Evolutionary conservation across 2,797 vertebrate genomes (phyloP).

Genomic region (Thaleichthys pacificus): DNA sequence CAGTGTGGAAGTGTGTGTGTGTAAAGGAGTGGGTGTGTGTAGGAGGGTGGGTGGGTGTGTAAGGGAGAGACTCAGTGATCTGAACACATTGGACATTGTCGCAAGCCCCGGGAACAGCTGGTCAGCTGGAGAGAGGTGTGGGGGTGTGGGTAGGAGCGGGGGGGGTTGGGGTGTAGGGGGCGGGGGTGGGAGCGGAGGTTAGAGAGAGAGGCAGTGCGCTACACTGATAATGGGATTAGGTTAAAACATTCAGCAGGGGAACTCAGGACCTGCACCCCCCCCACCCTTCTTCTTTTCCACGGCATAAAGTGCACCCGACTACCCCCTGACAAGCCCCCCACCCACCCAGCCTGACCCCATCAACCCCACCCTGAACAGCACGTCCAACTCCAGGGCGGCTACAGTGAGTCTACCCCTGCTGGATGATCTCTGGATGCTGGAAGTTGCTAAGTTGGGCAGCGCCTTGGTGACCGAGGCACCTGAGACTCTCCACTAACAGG

Average conservation of each 20-base stretch:
- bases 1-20: slow-evolving; percentile 7
- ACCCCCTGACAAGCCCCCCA: slow-evolving; percentile 38
- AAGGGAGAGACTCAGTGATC: slow-evolving; percentile 80
- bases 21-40: background rate
- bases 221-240: slow-evolving; percentile 89
- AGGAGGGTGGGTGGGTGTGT: background rate
- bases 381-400: background rate
- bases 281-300: slow-evolving; percentile 26
- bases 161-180: slow-evolving; percentile 12
- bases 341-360: slow-evolving; percentile 25
- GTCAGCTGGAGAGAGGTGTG: slow-evolving; percentile 85
- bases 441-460: no score
- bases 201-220: slow-evolving; percentile 73
- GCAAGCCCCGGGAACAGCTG: slow-evolving; percentile 97
- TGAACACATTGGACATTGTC: slow-evolving; percentile 94
- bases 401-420: no score
- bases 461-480: background rate
- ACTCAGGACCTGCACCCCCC: slow-evolving; percentile 49
- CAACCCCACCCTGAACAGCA: slow-evolving; percentile 26
- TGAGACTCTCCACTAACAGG: slow-evolving; percentile 16
- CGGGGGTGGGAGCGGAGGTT: slow-evolving; percentile 10
- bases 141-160: slow-evolving; percentile 58
- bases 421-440: no score
- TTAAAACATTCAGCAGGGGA: slow-evolving; percentile 77
- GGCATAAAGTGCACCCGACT: slow-evolving; percentile 52